phyloP scores from a whole-genome alignment of 2,888 invertebrate species.

The Phengaris arion region DNA sequence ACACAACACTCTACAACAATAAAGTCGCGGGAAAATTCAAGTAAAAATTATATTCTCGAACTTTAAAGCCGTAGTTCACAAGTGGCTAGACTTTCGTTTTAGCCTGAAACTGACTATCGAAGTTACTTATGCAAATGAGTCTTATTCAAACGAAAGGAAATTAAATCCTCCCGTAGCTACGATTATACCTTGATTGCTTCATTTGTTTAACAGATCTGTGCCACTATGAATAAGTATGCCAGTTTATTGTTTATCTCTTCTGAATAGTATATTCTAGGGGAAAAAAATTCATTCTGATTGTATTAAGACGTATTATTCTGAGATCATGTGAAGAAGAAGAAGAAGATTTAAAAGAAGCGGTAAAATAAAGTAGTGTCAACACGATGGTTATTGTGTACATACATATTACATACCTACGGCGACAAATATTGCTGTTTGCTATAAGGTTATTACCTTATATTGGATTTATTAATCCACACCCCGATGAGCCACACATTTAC shows the following conservation, averaged over 20 bases:
- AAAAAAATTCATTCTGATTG: not conserved
- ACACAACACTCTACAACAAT: no score
- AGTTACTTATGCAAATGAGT: conserved; percentile 28
- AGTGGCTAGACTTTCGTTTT: conserved; percentile 8
- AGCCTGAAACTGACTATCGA: conserved; percentile 21
- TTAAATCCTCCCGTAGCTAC: conserved; percentile 23
- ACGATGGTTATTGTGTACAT: no score
- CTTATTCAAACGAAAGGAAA: conserved; percentile 28
- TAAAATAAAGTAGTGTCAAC: no score
- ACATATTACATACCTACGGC: no score
- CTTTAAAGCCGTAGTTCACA: not conserved
- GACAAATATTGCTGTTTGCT: no score
- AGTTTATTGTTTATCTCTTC: not conserved
- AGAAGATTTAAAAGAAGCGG: no score
- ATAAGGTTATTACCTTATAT: no score
- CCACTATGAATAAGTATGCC: conserved; percentile 15
- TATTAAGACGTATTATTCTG: no score
- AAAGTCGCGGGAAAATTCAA: not conserved
- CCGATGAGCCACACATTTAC: no score
- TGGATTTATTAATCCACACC: no score
- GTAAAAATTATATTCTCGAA: not conserved
- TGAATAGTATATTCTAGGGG: not conserved
- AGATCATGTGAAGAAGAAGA: no score
- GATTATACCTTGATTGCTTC: conserved; percentile 27
- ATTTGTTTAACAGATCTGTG: conserved; percentile 23